phyloP scores from a whole-genome alignment of 2,888 invertebrate species.

The Thymelicus acteon region DNA sequence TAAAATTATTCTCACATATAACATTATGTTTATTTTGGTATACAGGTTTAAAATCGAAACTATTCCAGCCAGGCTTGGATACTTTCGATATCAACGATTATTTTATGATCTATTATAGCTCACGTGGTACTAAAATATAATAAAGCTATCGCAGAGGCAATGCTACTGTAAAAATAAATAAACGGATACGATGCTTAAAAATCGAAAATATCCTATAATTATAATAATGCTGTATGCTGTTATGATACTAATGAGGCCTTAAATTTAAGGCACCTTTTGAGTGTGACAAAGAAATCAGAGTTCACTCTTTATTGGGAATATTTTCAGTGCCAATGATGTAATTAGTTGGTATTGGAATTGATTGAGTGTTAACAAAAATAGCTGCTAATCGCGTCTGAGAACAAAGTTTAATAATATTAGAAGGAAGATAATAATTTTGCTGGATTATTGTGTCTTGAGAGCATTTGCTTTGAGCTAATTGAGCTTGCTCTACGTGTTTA shows the following conservation, averaged over 20 bases:
- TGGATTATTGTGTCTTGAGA: not conserved
- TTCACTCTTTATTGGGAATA: not conserved
- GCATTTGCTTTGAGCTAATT: conserved; percentile 15
- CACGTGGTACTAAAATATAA: too few relatives aligned
- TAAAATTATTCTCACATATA: too few relatives aligned
- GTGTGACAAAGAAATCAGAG: not conserved
- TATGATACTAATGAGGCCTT: not conserved
- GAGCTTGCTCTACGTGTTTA: conserved; percentile 2
- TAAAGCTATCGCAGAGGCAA: too few relatives aligned
- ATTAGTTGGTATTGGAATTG: not conserved
- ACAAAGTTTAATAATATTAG: not conserved
- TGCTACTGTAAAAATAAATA: too few relatives aligned
- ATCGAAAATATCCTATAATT: not conserved
- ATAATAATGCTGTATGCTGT: too few relatives aligned
- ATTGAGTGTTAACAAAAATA: not conserved
- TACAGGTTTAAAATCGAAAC: too few relatives aligned
- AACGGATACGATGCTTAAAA: not conserved
- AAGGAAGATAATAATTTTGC: not conserved
- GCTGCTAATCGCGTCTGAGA: not conserved
- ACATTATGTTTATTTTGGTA: too few relatives aligned
- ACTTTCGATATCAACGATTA: too few relatives aligned
- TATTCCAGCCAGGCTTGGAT: too few relatives aligned
- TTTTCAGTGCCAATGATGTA: conserved; percentile 4
- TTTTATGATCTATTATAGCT: too few relatives aligned
- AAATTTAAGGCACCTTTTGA: not conserved